phyloP scores from a whole-genome alignment of 2,888 invertebrate species.

The Ormyrus rosae region DNA sequence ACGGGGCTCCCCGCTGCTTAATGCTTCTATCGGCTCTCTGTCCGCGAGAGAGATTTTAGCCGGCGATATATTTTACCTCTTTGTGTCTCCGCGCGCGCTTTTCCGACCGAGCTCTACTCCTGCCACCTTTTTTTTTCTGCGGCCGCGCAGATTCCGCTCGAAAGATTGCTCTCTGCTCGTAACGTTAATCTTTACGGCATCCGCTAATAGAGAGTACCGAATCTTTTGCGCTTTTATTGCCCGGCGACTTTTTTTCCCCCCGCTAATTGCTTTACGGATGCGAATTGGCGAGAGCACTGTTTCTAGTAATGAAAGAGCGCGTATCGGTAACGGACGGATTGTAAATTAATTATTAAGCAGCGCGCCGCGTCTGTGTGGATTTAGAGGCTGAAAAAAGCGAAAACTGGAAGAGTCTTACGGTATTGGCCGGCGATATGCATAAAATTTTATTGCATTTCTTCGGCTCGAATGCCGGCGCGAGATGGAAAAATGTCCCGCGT shows the following conservation, averaged over 20 bases:
- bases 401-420: not conserved
- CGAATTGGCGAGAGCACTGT: too few relatives aligned
- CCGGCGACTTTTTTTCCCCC: not conserved
- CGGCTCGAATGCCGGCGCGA: not conserved
- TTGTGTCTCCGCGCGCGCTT: not conserved
- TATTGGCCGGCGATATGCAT: not conserved
- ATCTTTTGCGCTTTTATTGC: not conserved
- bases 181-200: conserved; percentile 38
- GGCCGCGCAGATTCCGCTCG: not conserved
- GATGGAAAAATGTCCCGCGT: not conserved
- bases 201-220: conserved; percentile 32
- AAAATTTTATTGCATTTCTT: not conserved
- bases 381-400: too few relatives aligned
- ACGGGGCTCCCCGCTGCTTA: too few relatives aligned
- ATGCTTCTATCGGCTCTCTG: too few relatives aligned
- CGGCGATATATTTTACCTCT: too few relatives aligned
- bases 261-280: too few relatives aligned
- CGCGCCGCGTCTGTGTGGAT: too few relatives aligned
- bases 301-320: too few relatives aligned
- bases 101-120: conserved; percentile 2
- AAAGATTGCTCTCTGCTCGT: not conserved
- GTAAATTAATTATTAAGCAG: too few relatives aligned
- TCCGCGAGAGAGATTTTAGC: too few relatives aligned
- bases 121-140: not conserved
- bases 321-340: too few relatives aligned